Conservation (phyloP, 2,113 vertebrate species). For the Rynchops niger region DNA sequence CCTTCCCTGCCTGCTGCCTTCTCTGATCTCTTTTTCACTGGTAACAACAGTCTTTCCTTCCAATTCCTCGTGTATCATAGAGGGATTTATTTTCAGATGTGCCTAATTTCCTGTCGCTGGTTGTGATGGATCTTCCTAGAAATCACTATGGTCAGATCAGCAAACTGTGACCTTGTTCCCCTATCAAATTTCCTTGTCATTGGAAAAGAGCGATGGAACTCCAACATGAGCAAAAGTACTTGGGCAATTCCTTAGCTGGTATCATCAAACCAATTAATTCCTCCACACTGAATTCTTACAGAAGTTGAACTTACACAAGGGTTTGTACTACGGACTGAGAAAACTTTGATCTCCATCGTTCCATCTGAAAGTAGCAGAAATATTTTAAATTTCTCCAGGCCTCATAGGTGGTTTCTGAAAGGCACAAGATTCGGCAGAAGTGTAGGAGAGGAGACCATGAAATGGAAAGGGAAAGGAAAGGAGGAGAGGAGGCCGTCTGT, state of each 20-base stretch:
- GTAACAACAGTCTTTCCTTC: not conserved
- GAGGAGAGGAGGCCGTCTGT: not conserved
- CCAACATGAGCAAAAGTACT: not conserved
- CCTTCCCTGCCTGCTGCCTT: not conserved
- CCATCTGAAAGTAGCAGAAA: not conserved
- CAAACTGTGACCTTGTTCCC: not conserved
- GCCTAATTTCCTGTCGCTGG: not conserved
- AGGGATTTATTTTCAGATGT: constrained; percentile 8
- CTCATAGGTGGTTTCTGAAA: not conserved
- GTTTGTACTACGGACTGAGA: not conserved
- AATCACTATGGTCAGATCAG: not conserved
- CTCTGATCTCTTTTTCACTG: not conserved
- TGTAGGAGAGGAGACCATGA: not conserved
- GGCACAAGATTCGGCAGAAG: not conserved
- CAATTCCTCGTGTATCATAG: not conserved
- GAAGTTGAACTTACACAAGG: not conserved
- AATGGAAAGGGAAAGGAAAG: not conserved
- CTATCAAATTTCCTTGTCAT: not conserved
- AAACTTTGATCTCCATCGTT: not conserved
- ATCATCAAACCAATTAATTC: not conserved
- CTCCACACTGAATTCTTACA: not conserved
- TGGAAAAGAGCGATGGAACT: not conserved
- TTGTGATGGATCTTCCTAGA: not conserved
- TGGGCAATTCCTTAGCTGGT: not conserved
- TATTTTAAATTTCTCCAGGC: not conserved